Conservation (phyloP, 2,888 invertebrate species). For the Resseliella maxima region DNA sequence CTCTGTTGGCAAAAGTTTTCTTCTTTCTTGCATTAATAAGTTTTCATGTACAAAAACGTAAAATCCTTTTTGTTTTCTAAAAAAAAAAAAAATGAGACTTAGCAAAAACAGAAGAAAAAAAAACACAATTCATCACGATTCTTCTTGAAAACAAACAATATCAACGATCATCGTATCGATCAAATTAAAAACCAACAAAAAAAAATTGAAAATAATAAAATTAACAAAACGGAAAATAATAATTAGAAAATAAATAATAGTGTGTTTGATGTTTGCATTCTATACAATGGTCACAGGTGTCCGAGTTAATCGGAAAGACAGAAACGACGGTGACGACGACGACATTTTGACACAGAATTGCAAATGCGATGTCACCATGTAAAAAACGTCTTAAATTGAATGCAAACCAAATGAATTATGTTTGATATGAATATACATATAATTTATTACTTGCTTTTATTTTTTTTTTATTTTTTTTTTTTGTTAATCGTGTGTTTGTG, state of each 20-base stretch:
- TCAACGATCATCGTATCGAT: not conserved
- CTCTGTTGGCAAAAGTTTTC: too few relatives aligned
- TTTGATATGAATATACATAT: constrained; percentile 51
- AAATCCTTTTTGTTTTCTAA: too few relatives aligned
- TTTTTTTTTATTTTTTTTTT: too few relatives aligned
- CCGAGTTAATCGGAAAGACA: not conserved
- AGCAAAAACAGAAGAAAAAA: not conserved
- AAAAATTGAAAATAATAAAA: not conserved
- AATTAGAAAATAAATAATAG: not conserved
- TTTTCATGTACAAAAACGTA: too few relatives aligned
- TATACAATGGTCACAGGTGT: not conserved
- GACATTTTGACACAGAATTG: too few relatives aligned
- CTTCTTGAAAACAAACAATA: not conserved
- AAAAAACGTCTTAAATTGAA: constrained; percentile 29
- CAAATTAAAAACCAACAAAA: not conserved
- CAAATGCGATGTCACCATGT: not conserved
- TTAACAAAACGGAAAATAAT: not conserved
- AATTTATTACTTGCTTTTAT: constrained; percentile 49
- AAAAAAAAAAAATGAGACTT: too few relatives aligned
- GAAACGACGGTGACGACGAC: too few relatives aligned
- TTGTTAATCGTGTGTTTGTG: constrained; percentile 16
- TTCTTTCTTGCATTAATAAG: too few relatives aligned
- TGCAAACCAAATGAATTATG: constrained; percentile 37
- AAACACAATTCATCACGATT: not conserved
- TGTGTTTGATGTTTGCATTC: not conserved